These are phyloP conservation scores for Microctonus hyperodae DNA, from an alignment of 2,888 invertebrate genomes.

Conservation along the genomic window DNA sequence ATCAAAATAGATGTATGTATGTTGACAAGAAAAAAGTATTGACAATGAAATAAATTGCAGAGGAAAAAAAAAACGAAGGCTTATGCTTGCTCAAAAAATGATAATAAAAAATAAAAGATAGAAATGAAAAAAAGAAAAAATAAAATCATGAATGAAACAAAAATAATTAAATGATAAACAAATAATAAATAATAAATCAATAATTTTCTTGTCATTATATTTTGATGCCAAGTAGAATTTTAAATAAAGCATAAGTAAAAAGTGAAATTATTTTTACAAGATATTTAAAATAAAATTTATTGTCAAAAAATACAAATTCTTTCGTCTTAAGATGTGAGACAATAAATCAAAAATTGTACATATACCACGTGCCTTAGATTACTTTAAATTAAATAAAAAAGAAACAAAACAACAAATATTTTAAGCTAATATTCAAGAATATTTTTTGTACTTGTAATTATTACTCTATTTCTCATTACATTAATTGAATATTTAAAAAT, in stretches of 20 bases:
- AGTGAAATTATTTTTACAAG: not conserved
- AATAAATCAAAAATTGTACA: conserved; percentile 42
- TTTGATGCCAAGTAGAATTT: too few species aligned
- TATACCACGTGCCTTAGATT: conserved; percentile 52
- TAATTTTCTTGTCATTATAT: not conserved
- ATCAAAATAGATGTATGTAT: too few species aligned
- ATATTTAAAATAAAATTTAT: conserved; percentile 26
- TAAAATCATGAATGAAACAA: not conserved
- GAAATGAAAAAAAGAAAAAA: too few species aligned
- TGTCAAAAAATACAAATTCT: conserved; percentile 18
- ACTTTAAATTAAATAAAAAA: conserved; percentile 23
- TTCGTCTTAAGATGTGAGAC: conserved; percentile 26
- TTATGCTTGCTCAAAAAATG: not conserved
- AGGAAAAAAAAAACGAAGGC: not conserved
- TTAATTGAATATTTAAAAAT: conserved; percentile 55
- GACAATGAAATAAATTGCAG: not conserved
- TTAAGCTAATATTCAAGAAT: conserved; percentile 35
- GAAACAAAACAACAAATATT: conserved; percentile 34
- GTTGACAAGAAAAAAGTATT: not conserved
- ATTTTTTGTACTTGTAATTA: conserved; percentile 51
- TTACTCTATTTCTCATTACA: conserved; percentile 37
- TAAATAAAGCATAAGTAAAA: not conserved
- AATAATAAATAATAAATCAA: not conserved
- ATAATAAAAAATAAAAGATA: too few species aligned
- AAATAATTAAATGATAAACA: not conserved